These are phyloP conservation scores for Thaumatotibia leucotreta DNA, from an alignment of 1,140 invertebrate species.

Conservation along the genomic window DNA sequence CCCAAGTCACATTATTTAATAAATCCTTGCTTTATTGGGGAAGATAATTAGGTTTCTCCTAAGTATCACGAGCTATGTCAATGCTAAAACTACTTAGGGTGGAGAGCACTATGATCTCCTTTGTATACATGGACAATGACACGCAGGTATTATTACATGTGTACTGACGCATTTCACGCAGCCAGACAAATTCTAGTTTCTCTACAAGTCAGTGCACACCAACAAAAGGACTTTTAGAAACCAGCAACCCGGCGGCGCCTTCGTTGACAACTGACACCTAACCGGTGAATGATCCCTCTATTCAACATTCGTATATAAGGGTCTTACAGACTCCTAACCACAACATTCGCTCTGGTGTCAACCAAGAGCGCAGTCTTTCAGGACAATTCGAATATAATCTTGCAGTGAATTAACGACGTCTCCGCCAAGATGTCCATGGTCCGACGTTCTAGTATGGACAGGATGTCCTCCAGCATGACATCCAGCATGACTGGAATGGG, in stretches of 20 bases:
- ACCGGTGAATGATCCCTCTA: slow-evolving; percentile 50
- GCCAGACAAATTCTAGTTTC: slow-evolving; percentile 18
- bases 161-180: slow-evolving; percentile 10
- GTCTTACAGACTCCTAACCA: slow-evolving; percentile 10
- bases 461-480: slow-evolving; percentile 74
- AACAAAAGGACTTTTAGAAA: slow-evolving; percentile 51
- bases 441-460: slow-evolving; percentile 66
- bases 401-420: slow-evolving; percentile 21
- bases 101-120: background rate
- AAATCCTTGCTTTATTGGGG: too few relatives aligned
- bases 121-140: background rate
- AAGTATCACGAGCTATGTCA: too few relatives aligned
- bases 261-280: slow-evolving; percentile 49
- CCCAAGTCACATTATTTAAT: too few relatives aligned
- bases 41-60: too few relatives aligned
- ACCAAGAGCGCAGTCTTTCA: slow-evolving; percentile 48
- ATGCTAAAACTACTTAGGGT: too few relatives aligned
- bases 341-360: slow-evolving; percentile 64
- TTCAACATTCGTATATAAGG: slow-evolving; percentile 48
- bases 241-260: slow-evolving; percentile 39
- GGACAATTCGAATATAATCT: slow-evolving; percentile 23
- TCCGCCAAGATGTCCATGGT: slow-evolving; percentile 49
- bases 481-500: slow-evolving; percentile 75
- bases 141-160: background rate
- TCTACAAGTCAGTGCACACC: slow-evolving; percentile 40